Percentiles rank a stretch among this genome's conserved stretches.
Conservation (phyloP, 1,140 invertebrate genomes). For the Lordiphosa collinella region DNA sequence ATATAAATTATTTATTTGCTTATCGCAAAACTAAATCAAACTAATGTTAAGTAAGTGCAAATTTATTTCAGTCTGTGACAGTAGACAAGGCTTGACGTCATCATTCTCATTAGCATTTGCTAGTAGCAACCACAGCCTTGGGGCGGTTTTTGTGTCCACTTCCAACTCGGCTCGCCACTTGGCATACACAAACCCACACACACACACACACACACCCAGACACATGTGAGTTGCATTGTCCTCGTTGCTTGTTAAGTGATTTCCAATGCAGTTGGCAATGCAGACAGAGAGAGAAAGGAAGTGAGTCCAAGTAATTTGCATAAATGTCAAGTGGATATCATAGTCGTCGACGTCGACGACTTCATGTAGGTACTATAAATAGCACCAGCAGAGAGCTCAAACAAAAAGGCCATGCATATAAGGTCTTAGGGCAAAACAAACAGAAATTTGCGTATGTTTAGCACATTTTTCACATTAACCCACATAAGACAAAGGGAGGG, state of each 20-base stretch:
- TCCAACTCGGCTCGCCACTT: constrained; percentile 17
- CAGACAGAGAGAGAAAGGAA: constrained; percentile 9
- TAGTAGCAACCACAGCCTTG: constrained; percentile 28
- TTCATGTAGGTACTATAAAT: no score
- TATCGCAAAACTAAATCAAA: constrained; percentile 14
- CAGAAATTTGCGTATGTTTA: constrained; percentile 51
- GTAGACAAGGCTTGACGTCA: constrained; percentile 2
- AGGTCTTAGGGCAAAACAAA: constrained; percentile 16
- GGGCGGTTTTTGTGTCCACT: constrained; percentile 33
- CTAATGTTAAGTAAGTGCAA: constrained; percentile 47
- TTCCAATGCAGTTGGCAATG: constrained; percentile 66
- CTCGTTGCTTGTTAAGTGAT: constrained; percentile 53
- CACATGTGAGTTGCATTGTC: constrained; percentile 14
- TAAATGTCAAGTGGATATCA: constrained; percentile 41
- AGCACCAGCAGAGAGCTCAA: background rate
- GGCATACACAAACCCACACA: constrained; percentile 12
- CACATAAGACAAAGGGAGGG: constrained; percentile 30
- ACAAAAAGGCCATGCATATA: constrained; percentile 17
- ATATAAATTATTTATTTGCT: no score
- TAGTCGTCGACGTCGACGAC: background rate
- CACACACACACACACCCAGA: background rate
- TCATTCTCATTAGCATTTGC: background rate
- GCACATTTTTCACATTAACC: constrained; percentile 74
- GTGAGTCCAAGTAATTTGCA: constrained; percentile 51
- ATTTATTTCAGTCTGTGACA: constrained; percentile 37